A percentile compares a stretch with the other conserved stretches of the same genome.
Evolutionary conservation across 2,797 vertebrate species (phyloP).

Genomic region (Poecilia gillii): DNA sequence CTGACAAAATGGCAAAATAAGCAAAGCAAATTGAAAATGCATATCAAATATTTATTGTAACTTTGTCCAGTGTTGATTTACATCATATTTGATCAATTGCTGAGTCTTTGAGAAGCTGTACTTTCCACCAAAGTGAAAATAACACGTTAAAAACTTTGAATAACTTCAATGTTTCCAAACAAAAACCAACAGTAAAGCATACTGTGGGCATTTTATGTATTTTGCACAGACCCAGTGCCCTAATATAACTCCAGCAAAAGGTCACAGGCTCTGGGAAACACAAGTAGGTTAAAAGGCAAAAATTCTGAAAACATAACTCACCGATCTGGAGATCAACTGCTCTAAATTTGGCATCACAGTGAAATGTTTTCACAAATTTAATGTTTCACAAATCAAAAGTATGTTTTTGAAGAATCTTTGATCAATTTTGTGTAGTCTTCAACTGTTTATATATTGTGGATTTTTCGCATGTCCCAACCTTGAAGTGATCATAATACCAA

Average conservation of each 20-base stretch:
- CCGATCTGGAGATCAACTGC: background rate
- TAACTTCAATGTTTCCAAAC: background rate
- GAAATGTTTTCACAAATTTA: background rate
- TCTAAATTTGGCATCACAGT: background rate
- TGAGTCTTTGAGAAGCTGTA: background rate
- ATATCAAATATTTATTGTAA: background rate
- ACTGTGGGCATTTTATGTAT: background rate
- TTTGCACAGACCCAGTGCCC: background rate
- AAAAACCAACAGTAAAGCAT: background rate
- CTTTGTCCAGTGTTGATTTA: conserved; percentile 5
- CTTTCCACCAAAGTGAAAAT: background rate
- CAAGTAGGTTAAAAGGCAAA: background rate
- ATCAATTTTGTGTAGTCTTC: background rate
- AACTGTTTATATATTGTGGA: background rate
- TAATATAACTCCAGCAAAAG: background rate
- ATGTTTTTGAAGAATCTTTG: background rate
- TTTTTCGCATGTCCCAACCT: background rate
- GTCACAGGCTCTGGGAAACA: background rate
- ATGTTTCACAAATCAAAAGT: background rate
- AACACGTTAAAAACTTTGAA: background rate
- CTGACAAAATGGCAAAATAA: background rate
- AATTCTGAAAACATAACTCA: background rate
- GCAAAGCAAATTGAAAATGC: background rate
- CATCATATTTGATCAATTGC: background rate
- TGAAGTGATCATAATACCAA: background rate